Percentiles rank a stretch among this genome's conserved stretches.
Conservation (phyloP, 2,888 invertebrate genomes). For the Microplitis manilae region DNA sequence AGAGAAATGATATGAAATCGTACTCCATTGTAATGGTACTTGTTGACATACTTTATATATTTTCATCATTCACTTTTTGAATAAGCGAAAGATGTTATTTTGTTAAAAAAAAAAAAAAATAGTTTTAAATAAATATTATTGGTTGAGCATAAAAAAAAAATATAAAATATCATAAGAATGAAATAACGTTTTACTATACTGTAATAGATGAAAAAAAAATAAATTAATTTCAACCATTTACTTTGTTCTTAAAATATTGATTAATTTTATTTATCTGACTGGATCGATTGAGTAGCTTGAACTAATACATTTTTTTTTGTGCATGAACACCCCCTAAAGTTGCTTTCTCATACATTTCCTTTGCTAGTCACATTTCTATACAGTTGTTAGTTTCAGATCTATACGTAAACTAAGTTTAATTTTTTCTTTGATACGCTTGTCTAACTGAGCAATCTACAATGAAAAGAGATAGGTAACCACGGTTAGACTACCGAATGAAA, state of each 20-base stretch:
- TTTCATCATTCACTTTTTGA: no score
- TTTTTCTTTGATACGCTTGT: neutral
- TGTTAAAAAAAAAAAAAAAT: no score
- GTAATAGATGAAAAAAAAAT: neutral
- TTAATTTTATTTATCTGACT: neutral
- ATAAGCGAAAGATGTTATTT: no score
- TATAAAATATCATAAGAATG: no score
- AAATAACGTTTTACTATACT: neutral
- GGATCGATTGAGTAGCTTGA: neutral
- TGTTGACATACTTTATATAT: no score
- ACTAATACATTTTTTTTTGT: neutral
- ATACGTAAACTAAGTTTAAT: neutral
- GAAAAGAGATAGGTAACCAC: neutral
- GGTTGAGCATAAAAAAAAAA: no score
- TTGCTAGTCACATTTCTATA: neutral
- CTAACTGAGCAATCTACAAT: neutral
- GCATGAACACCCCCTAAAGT: neutral
- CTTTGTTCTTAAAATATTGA: neutral
- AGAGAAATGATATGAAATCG: no score
- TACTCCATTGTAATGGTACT: no score
- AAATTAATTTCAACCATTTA: neutral
- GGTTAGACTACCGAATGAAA: neutral
- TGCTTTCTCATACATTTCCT: neutral
- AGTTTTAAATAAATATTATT: no score
- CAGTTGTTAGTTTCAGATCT: neutral